phyloP scores from a whole-genome alignment of 92 coral and sea anemone species.

The Zoanthus sansibaricus region DNA sequence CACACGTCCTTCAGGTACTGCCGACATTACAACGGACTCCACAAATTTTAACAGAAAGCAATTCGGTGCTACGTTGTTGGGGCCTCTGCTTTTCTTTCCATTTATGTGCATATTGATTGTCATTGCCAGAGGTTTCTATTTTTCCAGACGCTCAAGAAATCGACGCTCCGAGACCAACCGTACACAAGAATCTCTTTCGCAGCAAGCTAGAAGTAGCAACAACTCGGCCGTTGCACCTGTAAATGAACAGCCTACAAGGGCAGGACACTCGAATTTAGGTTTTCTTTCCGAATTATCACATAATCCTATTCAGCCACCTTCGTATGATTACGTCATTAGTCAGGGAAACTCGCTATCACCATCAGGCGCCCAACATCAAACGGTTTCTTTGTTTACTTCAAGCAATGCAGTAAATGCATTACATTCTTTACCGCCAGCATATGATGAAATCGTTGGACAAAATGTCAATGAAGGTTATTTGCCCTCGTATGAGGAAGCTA shows the following conservation, averaged over 20 bases:
- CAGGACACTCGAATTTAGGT: background rate
- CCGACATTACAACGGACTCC: background rate
- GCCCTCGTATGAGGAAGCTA: constrained; percentile 37
- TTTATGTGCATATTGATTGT: background rate
- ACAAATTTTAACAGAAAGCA: background rate
- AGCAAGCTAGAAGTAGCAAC: background rate
- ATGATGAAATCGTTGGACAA: background rate
- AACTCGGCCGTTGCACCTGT: background rate
- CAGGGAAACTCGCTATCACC: background rate
- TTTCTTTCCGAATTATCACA: background rate
- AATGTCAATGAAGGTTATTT: background rate
- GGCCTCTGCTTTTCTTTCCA: background rate
- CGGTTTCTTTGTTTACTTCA: background rate
- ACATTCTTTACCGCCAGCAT: background rate
- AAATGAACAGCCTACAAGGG: background rate
- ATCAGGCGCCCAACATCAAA: background rate
- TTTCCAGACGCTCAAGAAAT: background rate
- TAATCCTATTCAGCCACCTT: background rate
- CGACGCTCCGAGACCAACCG: background rate
- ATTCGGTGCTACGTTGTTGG: background rate
- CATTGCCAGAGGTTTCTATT: background rate
- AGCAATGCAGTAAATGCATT: background rate
- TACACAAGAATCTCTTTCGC: background rate
- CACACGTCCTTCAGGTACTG: background rate
- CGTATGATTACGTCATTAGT: constrained; percentile 16